These are phyloP conservation scores for Phlogophora meticulosa DNA, from an alignment of 2,888 invertebrate species.

Conservation along the genomic window DNA sequence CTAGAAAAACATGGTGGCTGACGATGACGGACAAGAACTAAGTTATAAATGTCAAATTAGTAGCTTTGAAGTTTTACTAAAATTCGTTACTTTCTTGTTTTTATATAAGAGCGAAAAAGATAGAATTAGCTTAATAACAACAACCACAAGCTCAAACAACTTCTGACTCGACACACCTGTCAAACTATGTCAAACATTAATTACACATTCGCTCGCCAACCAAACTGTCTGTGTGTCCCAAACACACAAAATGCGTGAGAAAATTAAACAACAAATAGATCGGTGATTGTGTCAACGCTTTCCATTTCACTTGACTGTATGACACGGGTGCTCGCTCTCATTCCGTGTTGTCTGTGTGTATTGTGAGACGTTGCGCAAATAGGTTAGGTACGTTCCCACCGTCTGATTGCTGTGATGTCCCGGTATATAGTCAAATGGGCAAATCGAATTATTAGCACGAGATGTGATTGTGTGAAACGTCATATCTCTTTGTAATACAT, in stretches of 20 bases:
- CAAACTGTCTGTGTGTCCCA: conserved; percentile 53
- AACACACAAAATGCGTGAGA: conserved; percentile 76
- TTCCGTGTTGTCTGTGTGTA: conserved; percentile 33
- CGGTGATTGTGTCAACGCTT: conserved; percentile 68
- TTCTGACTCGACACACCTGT: conserved; percentile 38
- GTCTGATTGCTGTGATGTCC: conserved; percentile 47
- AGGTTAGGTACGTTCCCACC: conserved; percentile 58
- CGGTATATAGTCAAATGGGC: conserved; percentile 54
- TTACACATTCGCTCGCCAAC: conserved; percentile 59
- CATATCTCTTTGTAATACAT: conserved; percentile 19
- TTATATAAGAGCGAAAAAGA: too few species aligned
- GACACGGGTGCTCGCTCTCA: conserved; percentile 47
- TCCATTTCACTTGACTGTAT: conserved; percentile 77
- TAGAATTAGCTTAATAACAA: conserved; percentile 15
- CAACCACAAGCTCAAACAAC: conserved; percentile 7
- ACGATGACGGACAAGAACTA: too few species aligned
- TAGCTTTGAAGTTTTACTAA: too few species aligned
- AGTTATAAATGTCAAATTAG: too few species aligned
- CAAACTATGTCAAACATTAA: conserved; percentile 57
- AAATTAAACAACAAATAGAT: conserved; percentile 78
- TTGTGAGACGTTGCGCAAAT: conserved; percentile 60
- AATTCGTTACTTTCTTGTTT: too few species aligned
- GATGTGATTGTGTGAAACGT: conserved; percentile 44
- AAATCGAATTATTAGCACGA: conserved; percentile 62
- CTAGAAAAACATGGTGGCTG: too few species aligned